These are phyloP conservation scores for Tubulanus polymorphus DNA, from an alignment of 2,888 invertebrate genomes.

Conservation along the genomic window DNA sequence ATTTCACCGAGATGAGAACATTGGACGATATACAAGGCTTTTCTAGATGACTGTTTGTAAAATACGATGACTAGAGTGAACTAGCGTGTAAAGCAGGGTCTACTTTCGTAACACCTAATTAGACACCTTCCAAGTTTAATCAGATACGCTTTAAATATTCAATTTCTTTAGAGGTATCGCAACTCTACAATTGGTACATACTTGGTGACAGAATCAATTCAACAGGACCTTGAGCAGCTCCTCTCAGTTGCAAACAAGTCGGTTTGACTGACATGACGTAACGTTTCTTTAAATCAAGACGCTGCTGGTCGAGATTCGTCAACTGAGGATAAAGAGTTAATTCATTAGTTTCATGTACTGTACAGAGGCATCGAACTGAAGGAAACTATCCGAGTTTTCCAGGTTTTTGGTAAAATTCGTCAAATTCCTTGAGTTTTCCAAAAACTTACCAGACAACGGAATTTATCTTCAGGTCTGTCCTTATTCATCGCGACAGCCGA, in stretches of 20 bases:
- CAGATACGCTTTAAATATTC: not conserved
- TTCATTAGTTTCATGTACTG: no score
- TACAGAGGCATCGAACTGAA: no score
- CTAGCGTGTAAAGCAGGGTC: no score
- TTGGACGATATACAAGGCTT: no score
- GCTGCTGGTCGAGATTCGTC: constrained; percentile 48
- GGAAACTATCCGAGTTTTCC: no score
- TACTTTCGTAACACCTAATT: not conserved
- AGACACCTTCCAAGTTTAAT: not conserved
- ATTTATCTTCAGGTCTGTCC: constrained; percentile 90
- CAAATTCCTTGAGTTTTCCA: no score
- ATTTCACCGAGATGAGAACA: no score
- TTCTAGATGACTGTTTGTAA: no score
- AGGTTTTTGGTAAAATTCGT: no score
- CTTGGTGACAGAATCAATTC: constrained; percentile 42
- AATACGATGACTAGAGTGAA: no score
- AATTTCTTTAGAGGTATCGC: not conserved
- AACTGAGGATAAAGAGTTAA: no score
- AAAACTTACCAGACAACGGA: constrained; percentile 72
- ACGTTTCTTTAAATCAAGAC: constrained; percentile 40
- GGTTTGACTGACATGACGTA: constrained; percentile 59
- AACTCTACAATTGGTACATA: constrained; percentile 14
- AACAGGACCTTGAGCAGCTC: constrained; percentile 75
- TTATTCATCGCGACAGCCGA: constrained; percentile 96
- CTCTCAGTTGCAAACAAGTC: constrained; percentile 86